Base-by-base conservation (phyloP, 2,888 invertebrate genomes). In the Resseliella maxima region DNA sequence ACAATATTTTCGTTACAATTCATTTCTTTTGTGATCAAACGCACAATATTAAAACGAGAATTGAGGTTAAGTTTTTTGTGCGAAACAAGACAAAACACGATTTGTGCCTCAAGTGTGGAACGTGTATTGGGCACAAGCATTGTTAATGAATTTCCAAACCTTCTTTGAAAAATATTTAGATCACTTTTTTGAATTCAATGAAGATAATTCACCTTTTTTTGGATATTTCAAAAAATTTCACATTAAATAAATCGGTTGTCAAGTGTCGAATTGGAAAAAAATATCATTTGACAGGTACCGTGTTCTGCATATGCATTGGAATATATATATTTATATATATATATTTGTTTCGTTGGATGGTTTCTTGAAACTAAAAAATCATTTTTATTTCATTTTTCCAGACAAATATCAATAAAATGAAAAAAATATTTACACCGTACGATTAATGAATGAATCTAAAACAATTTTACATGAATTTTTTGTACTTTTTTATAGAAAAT, bases 11-110 rank as follows among this genome's bases (percentile, higher is more conserved):
- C 41, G 5, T 41, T 5, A 41, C 5, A 41, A 12, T 41, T 12
- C 5, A 12, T 41, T 41, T 41, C 12, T 8, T 41, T 41, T 41
- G 41, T 41, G 41, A 41, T 12, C 5, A 41, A 41, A 41, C 12
- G 41, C 41, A 41, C 41, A 12, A 41, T 8, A 8, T 41, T 12
- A 41, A 41, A 41, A 41, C 5, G 5, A 10, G 2, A 8, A 64
- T 81, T 83, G 83, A 83, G 83, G 83, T 38, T 83, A 83, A n/a
- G 83, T 2, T 72, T 83, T 27, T 64, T 27, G 64, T 31, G 15
- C 36, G n/a, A 3, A 83, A 24, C 38, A 35, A 36, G 35, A 81
- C 36, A 38, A 18, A 38, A 83, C 38, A 83, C 24, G 38, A 83
- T 83, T 5, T 83, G 83, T 83, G 15, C 64, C 10, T 1, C 15